These are phyloP conservation scores for Sphaeridia pumilis DNA, from an alignment of 2,888 invertebrate species.

Conservation along the genomic window DNA sequence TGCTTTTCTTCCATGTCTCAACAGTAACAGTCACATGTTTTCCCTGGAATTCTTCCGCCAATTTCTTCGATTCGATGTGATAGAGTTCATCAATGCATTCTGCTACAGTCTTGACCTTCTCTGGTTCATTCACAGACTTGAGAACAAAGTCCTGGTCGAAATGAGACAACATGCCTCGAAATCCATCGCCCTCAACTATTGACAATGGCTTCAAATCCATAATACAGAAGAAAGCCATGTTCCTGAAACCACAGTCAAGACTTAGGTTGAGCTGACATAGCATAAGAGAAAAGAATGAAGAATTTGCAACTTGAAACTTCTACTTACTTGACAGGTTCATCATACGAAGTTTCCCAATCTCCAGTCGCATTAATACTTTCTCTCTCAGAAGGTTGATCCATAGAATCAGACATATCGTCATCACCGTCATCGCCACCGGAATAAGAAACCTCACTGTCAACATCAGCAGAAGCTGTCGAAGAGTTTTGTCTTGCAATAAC, in stretches of 20 bases:
- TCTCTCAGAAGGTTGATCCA: not conserved
- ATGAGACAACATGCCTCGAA: slow-evolving; percentile 13
- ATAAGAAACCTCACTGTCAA: slow-evolving; percentile 4
- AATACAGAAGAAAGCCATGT: slow-evolving; percentile 16
- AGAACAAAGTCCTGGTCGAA: slow-evolving; percentile 14
- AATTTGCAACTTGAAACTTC: too few species aligned
- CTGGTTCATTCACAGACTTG: slow-evolving; percentile 6
- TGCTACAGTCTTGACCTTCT: slow-evolving; percentile 6
- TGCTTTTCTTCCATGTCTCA: slow-evolving; percentile 10
- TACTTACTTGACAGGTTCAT: not conserved
- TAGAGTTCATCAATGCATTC: slow-evolving; percentile 16
- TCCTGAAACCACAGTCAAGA: slow-evolving; percentile 16
- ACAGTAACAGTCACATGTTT: slow-evolving; percentile 5
- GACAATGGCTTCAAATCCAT: slow-evolving; percentile 17
- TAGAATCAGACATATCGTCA: slow-evolving; percentile 1
- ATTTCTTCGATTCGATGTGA: slow-evolving; percentile 10
- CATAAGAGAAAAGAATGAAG: not conserved
- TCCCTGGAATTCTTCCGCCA: slow-evolving; percentile 10
- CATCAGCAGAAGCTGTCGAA: too few species aligned
- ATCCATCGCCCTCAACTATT: slow-evolving; percentile 14
- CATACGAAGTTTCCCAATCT: not conserved
- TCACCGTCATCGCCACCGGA: not conserved
- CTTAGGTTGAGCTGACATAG: not conserved
- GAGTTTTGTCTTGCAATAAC: too few species aligned
- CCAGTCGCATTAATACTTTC: not conserved